phyloP scores from a whole-genome alignment of 2,113 vertebrate species.

The Rhinogobius similis region DNA sequence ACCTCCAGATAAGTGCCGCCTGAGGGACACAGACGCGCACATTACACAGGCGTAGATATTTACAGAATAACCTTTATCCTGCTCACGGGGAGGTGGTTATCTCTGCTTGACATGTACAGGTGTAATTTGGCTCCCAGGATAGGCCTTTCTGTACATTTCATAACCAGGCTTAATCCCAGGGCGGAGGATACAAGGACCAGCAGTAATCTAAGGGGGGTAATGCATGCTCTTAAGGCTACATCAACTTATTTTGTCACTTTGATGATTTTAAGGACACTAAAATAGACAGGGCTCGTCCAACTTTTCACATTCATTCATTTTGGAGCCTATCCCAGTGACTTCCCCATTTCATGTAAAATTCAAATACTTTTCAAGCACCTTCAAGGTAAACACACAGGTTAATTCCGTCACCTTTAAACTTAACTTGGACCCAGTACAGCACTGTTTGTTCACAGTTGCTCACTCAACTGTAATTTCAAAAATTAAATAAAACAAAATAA shows the following conservation, averaged over 20 bases:
- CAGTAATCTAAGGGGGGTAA: not conserved
- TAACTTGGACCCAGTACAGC: too few relatives aligned
- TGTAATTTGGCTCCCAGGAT: slow-evolving; percentile 7
- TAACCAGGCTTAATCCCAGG: not conserved
- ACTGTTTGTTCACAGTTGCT: too few relatives aligned
- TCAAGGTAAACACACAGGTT: too few relatives aligned
- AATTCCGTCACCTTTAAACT: too few relatives aligned
- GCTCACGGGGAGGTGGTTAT: not conserved
- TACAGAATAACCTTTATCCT: not conserved
- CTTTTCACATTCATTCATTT: not conserved
- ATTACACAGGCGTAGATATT: not conserved
- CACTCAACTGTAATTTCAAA: too few relatives aligned
- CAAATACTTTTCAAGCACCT: too few relatives aligned
- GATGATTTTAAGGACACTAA: not conserved
- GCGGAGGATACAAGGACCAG: not conserved
- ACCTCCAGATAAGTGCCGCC: slow-evolving; percentile 85
- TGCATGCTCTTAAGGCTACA: not conserved
- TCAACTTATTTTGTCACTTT: not conserved
- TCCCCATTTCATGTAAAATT: too few relatives aligned
- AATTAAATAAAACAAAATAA: too few relatives aligned
- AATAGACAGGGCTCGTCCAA: too few relatives aligned
- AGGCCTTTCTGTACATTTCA: not conserved
- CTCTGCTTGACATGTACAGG: slow-evolving; percentile 1
- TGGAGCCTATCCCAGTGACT: too few relatives aligned
- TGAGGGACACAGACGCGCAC: slow-evolving; percentile 45